Conservation (phyloP, 37 sponge, comb jelly and placozoan genomes). For the Mnemiopsis leidyi region DNA sequence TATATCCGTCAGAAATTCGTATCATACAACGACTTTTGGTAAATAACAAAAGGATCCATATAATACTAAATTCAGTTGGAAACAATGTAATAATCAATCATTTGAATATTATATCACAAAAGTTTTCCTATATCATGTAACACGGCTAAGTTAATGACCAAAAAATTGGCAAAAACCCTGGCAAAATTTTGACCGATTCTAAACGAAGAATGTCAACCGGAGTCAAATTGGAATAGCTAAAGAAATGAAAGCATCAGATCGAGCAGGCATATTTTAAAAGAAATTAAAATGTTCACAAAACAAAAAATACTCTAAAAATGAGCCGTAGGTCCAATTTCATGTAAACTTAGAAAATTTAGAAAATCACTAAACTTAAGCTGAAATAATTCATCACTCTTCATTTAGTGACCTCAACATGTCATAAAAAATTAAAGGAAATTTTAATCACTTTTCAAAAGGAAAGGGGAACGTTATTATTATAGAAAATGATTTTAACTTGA, state of each 20-base stretch:
- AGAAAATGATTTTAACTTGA: background rate
- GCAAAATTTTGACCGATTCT: background rate
- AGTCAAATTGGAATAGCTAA: background rate
- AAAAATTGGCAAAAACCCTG: background rate
- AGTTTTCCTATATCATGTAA: constrained; percentile 20
- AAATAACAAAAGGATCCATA: background rate
- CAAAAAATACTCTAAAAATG: constrained; percentile 51
- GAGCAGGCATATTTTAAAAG: constrained; percentile 22
- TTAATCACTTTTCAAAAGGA: background rate
- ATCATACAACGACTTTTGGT: background rate
- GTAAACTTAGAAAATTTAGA: constrained; percentile 29
- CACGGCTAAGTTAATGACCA: background rate
- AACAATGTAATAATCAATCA: constrained; percentile 58
- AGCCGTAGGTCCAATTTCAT: background rate
- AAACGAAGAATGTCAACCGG: background rate
- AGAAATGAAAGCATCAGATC: background rate
- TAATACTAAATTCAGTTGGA: constrained; percentile 23
- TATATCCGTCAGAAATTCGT: no score
- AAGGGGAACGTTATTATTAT: background rate
- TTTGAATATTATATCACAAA: constrained; percentile 48
- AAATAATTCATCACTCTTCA: background rate
- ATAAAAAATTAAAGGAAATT: background rate
- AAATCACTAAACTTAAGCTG: background rate
- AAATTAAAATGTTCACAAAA: constrained; percentile 61
- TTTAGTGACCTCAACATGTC: background rate